Conservation (phyloP, 1,140 invertebrate genomes). For the Proctacanthus coquilletti region DNA sequence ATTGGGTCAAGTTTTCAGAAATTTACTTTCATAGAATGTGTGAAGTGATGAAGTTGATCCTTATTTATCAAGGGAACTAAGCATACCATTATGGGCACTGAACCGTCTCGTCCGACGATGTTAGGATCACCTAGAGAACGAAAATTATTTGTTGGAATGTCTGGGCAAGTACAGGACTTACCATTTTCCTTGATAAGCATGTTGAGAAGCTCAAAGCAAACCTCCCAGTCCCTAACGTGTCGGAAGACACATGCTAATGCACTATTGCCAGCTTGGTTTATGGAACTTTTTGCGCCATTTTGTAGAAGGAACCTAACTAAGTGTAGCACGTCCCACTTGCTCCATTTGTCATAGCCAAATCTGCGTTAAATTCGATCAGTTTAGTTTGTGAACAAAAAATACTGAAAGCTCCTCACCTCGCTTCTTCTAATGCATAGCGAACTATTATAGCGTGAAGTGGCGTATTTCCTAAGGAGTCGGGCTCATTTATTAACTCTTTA, state of each 20-base stretch:
- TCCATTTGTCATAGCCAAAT: slow-evolving; percentile 53
- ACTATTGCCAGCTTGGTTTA: slow-evolving; percentile 54
- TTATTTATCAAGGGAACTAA: slow-evolving; percentile 59
- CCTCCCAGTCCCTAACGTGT: slow-evolving; percentile 63
- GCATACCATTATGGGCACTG: slow-evolving; percentile 56
- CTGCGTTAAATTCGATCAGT: slow-evolving; percentile 10
- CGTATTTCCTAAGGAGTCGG: slow-evolving; percentile 51
- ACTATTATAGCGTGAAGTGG: slow-evolving; percentile 50
- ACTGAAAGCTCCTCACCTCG: slow-evolving; percentile 16
- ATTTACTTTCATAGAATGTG: slow-evolving; percentile 53
- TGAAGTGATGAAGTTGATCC: slow-evolving; percentile 55
- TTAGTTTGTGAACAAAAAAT: background rate
- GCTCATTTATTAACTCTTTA: slow-evolving; percentile 53
- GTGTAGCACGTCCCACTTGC: slow-evolving; percentile 55
- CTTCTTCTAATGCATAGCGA: slow-evolving; percentile 54
- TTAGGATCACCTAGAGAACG: slow-evolving; percentile 39
- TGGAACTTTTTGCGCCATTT: slow-evolving; percentile 47
- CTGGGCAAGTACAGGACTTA: slow-evolving; percentile 11
- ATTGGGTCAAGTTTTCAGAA: background rate
- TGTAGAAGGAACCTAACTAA: slow-evolving; percentile 45
- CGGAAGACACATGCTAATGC: slow-evolving; percentile 52
- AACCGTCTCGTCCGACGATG: slow-evolving; percentile 52
- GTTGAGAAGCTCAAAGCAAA: slow-evolving; percentile 52
- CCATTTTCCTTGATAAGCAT: slow-evolving; percentile 55
- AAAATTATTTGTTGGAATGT: slow-evolving; percentile 2